phyloP scores from a whole-genome alignment of 2,113 vertebrate genomes.

The Nothoprocta perdicaria region DNA sequence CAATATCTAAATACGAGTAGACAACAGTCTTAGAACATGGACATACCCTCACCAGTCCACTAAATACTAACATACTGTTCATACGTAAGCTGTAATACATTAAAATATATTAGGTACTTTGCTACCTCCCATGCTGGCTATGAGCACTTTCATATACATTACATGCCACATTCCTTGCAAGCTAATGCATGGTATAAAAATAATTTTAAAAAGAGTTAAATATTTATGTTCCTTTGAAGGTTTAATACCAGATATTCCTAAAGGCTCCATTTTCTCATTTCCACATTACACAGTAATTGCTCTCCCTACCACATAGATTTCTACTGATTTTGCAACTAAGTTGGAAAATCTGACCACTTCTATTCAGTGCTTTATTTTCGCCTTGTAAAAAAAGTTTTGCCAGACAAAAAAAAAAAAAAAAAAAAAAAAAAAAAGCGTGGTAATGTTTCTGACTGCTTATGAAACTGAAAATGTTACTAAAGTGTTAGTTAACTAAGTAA shows the following conservation, averaged over 20 bases:
- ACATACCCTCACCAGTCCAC: neutral
- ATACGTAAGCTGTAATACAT: neutral
- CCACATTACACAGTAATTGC: slow-evolving; percentile 41
- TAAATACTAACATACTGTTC: neutral
- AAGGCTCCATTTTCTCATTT: slow-evolving; percentile 44
- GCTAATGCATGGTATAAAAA: slow-evolving; percentile 36
- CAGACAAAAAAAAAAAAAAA: neutral
- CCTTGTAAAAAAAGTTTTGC: neutral
- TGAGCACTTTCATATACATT: neutral
- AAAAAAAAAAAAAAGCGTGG: neutral
- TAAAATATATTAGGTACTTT: neutral
- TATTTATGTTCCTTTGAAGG: slow-evolving; percentile 49
- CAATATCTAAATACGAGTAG: neutral
- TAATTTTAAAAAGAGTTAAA: neutral
- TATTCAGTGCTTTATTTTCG: slow-evolving; percentile 36
- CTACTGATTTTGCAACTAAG: slow-evolving; percentile 61
- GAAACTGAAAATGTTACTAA: slow-evolving; percentile 38
- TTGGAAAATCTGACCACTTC: slow-evolving; percentile 15
- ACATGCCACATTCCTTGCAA: neutral
- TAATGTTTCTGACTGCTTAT: slow-evolving; percentile 35
- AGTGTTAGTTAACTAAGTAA: slow-evolving; percentile 37
- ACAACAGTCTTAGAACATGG: neutral
- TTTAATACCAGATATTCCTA: slow-evolving; percentile 44
- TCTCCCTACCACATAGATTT: slow-evolving; percentile 42
- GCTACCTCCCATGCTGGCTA: neutral